Conservation (phyloP, 1,140 invertebrate species). For the Drosophila takahashii region DNA sequence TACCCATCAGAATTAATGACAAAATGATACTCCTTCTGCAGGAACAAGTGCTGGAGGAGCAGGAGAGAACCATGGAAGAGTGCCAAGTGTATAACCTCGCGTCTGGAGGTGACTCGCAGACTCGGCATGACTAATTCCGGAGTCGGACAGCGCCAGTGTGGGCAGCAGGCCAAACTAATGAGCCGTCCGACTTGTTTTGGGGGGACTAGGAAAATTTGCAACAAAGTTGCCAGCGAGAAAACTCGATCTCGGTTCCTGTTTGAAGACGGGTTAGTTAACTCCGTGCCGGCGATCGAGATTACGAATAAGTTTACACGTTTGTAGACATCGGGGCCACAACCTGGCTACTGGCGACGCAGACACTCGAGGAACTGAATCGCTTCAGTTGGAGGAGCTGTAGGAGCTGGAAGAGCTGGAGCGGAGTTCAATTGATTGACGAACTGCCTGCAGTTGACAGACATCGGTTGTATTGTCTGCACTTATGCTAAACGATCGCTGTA, state of each 20-base stretch:
- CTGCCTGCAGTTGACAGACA: slow-evolving; percentile 27
- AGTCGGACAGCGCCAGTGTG: slow-evolving; percentile 33
- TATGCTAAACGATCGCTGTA: slow-evolving; percentile 39
- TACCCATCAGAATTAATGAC: slow-evolving; percentile 38
- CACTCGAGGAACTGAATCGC: neutral
- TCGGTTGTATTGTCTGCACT: slow-evolving; percentile 38
- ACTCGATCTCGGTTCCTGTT: slow-evolving; percentile 47
- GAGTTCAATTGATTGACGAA: slow-evolving; percentile 37
- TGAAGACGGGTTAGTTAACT: slow-evolving; percentile 30
- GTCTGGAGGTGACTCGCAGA: slow-evolving; percentile 11
- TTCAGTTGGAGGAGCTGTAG: neutral
- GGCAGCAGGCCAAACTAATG: slow-evolving; percentile 41
- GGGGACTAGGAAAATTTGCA: slow-evolving; percentile 17
- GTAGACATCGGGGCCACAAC: slow-evolving; percentile 41
- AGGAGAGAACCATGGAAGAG: neutral
- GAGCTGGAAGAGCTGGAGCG: neutral
- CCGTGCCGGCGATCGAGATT: slow-evolving; percentile 36
- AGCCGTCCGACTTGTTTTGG: slow-evolving; percentile 42
- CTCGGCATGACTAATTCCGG: slow-evolving; percentile 32
- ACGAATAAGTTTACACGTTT: slow-evolving; percentile 41
- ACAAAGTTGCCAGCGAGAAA: slow-evolving; percentile 37
- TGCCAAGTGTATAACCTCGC: slow-evolving; percentile 37
- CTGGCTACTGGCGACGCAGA: slow-evolving; percentile 20
- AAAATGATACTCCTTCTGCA: slow-evolving; percentile 24
- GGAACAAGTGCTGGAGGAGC: neutral